Evolutionary conservation across 2,888 invertebrate species (phyloP).

Genomic region (Strigamia transsilvanica): DNA sequence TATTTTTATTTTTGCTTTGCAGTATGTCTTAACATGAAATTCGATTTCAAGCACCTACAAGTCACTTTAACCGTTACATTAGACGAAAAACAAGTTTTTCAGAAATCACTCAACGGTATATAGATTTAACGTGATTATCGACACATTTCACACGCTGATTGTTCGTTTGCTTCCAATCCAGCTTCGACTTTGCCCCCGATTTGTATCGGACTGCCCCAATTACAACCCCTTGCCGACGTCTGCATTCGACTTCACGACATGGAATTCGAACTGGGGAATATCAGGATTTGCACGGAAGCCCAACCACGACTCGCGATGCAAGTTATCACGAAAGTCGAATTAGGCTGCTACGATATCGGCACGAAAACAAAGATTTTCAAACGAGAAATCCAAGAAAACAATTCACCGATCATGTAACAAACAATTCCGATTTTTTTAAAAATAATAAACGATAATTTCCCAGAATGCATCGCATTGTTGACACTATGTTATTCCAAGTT

Average conservation of each 20-base stretch:
- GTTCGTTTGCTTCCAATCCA: no score
- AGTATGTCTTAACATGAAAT: neutral
- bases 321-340: neutral
- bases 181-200: neutral
- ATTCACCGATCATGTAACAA: neutral
- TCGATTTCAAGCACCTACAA: no score
- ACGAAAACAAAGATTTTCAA: neutral
- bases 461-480: neutral
- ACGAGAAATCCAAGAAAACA: no score
- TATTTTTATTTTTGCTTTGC: neutral
- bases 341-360: neutral
- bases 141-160: neutral
- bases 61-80: no score
- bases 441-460: no score
- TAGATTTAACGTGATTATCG: no score
- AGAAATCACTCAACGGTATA: no score
- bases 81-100: no score
- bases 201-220: neutral
- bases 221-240: neutral
- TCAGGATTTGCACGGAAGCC: neutral
- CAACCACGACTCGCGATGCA: neutral
- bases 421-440: no score
- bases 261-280: neutral
- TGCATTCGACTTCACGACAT: neutral
- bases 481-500: no score